Evolutionary conservation across 2,797 vertebrate genomes (phyloP).

Genomic region (Aulostomus chinensis): DNA sequence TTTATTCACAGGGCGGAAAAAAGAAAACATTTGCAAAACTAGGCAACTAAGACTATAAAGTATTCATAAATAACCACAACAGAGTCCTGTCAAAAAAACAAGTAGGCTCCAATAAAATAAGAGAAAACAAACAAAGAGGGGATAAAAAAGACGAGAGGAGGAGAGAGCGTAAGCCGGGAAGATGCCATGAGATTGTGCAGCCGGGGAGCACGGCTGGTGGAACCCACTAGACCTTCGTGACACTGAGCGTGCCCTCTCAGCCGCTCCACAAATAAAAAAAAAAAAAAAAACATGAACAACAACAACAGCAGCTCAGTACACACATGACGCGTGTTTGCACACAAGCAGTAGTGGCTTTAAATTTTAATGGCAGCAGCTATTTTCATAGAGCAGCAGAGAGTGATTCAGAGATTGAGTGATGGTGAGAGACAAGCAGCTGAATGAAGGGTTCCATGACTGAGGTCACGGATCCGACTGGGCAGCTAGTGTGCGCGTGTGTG

Average conservation of each 20-base stretch:
- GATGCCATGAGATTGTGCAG: constrained; percentile 62
- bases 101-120: constrained; percentile 43
- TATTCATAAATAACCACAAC: constrained; percentile 55
- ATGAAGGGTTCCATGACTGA: constrained; percentile 45
- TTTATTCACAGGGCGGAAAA: constrained; percentile 18
- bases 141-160: neutral
- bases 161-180: neutral
- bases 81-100: constrained; percentile 29
- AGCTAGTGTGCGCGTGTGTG: neutral
- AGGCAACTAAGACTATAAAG: constrained; percentile 25
- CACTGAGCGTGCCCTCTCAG: constrained; percentile 42
- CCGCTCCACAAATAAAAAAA: too few species aligned
- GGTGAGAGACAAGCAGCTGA: constrained; percentile 46
- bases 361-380: constrained; percentile 62
- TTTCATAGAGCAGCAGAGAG: constrained; percentile 46
- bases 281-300: too few species aligned
- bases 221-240: constrained; percentile 44
- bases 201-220: constrained; percentile 26
- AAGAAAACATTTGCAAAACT: constrained; percentile 26
- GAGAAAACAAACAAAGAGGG: constrained; percentile 34
- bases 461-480: constrained; percentile 34
- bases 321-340: constrained; percentile 43
- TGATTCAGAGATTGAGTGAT: constrained; percentile 51
- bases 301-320: constrained; percentile 35
- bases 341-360: constrained; percentile 59